phyloP scores from a whole-genome alignment of 92 coral and sea anemone genomes.

The Epizoanthus rinbou region DNA sequence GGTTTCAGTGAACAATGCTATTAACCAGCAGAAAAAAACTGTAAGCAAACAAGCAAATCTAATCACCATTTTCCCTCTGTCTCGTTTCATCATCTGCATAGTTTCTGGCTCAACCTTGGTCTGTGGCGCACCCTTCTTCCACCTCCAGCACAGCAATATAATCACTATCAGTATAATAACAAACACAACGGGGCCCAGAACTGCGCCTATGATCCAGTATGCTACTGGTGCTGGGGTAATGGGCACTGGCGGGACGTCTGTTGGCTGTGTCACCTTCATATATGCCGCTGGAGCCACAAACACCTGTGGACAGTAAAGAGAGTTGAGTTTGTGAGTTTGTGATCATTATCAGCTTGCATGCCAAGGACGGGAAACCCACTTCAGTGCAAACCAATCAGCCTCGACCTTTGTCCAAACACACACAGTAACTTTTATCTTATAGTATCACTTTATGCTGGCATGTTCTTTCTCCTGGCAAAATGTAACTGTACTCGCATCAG shows the following conservation, averaged over 20 bases:
- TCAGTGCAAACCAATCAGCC: too few relatives aligned
- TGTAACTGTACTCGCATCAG: too few relatives aligned
- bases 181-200: constrained; percentile 70
- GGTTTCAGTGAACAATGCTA: too few relatives aligned
- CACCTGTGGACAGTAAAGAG: constrained; percentile 22
- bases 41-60: not conserved
- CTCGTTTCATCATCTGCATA: constrained; percentile 48
- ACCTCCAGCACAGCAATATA: constrained; percentile 71
- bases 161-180: constrained; percentile 54
- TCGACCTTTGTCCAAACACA: too few relatives aligned
- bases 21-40: too few relatives aligned
- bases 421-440: too few relatives aligned
- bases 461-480: too few relatives aligned
- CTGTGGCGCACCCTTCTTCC: constrained; percentile 90
- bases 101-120: constrained; percentile 72
- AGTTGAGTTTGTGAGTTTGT: too few relatives aligned
- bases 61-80: constrained; percentile 48
- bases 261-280: not conserved
- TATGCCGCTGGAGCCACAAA: constrained; percentile 50
- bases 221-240: constrained; percentile 50
- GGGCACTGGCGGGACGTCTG: constrained; percentile 66
- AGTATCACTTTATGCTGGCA: too few relatives aligned
- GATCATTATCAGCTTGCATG: too few relatives aligned
- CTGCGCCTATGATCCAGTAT: constrained; percentile 89
- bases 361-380: too few relatives aligned